phyloP scores from a whole-genome alignment of 2,113 vertebrate genomes.

The Calyptomena viridis region DNA sequence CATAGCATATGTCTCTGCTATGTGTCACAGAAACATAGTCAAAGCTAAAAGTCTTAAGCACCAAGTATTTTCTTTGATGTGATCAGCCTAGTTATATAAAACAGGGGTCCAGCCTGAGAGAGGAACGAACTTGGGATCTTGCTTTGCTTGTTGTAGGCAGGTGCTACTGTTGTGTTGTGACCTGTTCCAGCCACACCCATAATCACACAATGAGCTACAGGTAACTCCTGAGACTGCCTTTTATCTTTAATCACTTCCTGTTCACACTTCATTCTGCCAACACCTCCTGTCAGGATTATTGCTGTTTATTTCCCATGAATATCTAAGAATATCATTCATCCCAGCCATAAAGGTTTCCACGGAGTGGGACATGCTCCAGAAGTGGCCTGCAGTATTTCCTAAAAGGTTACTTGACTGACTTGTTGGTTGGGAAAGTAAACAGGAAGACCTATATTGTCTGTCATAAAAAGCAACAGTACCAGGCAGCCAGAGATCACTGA shows the following conservation, averaged over 20 bases:
- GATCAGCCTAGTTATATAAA: background rate
- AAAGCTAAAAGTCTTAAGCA: background rate
- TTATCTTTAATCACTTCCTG: constrained; percentile 63
- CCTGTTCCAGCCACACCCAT: constrained; percentile 56
- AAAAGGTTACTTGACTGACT: constrained; percentile 49
- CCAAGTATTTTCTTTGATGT: background rate
- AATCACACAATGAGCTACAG: constrained; percentile 13
- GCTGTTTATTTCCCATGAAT: constrained; percentile 61
- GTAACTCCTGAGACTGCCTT: constrained; percentile 57
- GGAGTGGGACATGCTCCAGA: constrained; percentile 23
- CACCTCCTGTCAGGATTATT: constrained; percentile 52
- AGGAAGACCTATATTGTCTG: constrained; percentile 31
- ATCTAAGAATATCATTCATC: constrained; percentile 65
- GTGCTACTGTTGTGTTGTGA: constrained; percentile 36
- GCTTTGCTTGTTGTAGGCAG: background rate
- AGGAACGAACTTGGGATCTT: background rate
- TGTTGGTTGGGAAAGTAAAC: constrained; percentile 33
- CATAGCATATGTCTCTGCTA: background rate
- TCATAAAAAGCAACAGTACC: constrained; percentile 42
- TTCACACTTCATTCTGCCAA: constrained; percentile 52
- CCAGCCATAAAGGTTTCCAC: constrained; percentile 27
- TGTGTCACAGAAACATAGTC: background rate
- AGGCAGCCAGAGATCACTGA: background rate
- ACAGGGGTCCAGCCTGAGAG: background rate
- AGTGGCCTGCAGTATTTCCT: constrained; percentile 58